Conservation (phyloP, 2,797 vertebrate species). For the Malurus leucopterus region DNA sequence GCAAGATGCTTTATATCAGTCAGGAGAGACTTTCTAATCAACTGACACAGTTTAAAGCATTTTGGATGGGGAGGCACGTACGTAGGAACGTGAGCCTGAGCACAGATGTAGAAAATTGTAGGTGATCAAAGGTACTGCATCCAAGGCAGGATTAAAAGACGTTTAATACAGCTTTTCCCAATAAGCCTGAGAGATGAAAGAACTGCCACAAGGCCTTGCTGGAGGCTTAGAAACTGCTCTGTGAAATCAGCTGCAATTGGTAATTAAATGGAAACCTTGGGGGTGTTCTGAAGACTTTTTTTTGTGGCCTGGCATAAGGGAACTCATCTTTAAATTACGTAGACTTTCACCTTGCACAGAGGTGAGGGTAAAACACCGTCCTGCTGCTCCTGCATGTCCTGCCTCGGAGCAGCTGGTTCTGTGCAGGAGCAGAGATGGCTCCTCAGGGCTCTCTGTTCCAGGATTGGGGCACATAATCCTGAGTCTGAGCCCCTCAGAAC, state of each 20-base stretch:
- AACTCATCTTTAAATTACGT: constrained; percentile 34
- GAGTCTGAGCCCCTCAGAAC: neutral
- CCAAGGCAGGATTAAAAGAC: constrained; percentile 64
- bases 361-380: neutral
- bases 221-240: constrained; percentile 63
- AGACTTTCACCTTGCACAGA: neutral
- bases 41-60: constrained; percentile 39
- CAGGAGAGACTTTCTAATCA: constrained; percentile 31
- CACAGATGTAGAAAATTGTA: constrained; percentile 48
- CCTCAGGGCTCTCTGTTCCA: neutral
- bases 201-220: constrained; percentile 59
- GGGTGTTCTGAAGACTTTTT: constrained; percentile 42
- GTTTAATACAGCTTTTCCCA: constrained; percentile 65
- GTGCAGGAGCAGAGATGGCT: neutral
- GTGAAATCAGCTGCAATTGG: constrained; percentile 58
- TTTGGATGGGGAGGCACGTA: constrained; percentile 15
- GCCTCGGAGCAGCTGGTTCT: neutral
- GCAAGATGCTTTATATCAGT: neutral
- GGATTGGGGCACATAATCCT: neutral
- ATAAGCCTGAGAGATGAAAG: constrained; percentile 68
- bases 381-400: neutral
- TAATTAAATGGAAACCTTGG: constrained; percentile 65
- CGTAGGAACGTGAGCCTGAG: neutral
- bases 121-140: constrained; percentile 65
- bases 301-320: constrained; percentile 1